These are phyloP conservation scores for Spheniscus humboldti DNA, from an alignment of 2,797 vertebrate genomes.

Conservation along the genomic window DNA sequence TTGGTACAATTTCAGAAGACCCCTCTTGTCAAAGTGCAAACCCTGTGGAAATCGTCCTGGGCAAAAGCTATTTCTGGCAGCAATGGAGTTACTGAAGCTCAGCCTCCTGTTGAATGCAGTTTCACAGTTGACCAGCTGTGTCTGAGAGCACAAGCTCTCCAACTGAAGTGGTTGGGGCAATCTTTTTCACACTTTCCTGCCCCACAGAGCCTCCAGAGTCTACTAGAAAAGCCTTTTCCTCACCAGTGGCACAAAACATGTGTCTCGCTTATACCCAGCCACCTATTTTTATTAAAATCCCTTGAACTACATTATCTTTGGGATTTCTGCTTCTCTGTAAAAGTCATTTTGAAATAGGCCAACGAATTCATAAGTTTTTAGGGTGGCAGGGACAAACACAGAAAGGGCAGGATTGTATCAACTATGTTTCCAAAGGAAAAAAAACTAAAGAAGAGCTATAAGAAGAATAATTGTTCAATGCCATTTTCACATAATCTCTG, in stretches of 20 bases:
- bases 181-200: not conserved
- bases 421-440: not conserved
- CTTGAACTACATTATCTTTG: not conserved
- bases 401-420: not conserved
- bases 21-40: not conserved
- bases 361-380: not conserved
- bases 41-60: not conserved
- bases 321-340: not conserved
- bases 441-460: not conserved
- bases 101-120: not conserved
- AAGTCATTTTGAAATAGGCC: not conserved
- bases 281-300: not conserved
- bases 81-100: not conserved
- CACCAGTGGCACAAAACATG: rapidly evolving
- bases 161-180: not conserved
- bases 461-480: not conserved
- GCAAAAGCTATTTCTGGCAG: constrained; percentile 1
- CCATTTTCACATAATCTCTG: not conserved
- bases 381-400: not conserved
- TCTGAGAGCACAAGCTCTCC: not conserved
- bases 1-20: not conserved
- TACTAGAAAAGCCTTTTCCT: not conserved
- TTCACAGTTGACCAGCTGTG: not conserved
- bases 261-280: not conserved
- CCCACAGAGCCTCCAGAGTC: not conserved